Base-by-base conservation (phyloP, 2,113 vertebrate species). In the Hiodon alosoides region DNA sequence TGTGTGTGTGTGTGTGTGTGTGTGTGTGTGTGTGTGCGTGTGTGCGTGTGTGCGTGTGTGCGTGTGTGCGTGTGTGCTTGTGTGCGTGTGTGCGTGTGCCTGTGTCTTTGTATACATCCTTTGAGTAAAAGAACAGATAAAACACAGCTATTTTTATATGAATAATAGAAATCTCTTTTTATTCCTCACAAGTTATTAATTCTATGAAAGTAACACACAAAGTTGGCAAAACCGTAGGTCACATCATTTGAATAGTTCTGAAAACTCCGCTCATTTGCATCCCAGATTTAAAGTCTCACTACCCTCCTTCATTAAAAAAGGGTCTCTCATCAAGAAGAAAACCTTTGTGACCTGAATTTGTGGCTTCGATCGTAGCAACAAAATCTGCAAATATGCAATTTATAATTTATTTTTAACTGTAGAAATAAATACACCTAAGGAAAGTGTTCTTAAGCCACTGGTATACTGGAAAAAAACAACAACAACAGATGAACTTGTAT, bases 361-460 rank as follows among this genome's bases (percentile, higher is more conserved):
- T 92, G 90, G 85, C 91, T 96, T 93, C 92, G 88, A 87, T 88
- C 92, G 88, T 89, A 90, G 93, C 94, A 88, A 91, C 94, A 91
- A 90, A 93, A 93, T 94, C 93, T 93, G 93, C 93, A 93, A 94
- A 93, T 95, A 95, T 95, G 94, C 93, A 94, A 95, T 94, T 93
- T 91, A 90, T 91, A 91, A 91, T 92, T 92, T 91, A 89, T 93
- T 94, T 94, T 90, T 91, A 90, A 86, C 85, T 79, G 89, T 89
- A 77, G 78, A 77, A 77, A 75, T 73, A 81, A 78, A 77, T 88
- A 87, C 84, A 93, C 86, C 84, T 81, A 87, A 84, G 84, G 86
- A 89, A 84, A 94, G 93, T 94, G 93, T 94, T 93, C 93, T 98
- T 94, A 95, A 94, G 86, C 93, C 93, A 94, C 92, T 93, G 91